These are phyloP conservation scores for Dendropsophus ebraccatus DNA, from an alignment of 2,113 vertebrate genomes.

Conservation along the genomic window DNA sequence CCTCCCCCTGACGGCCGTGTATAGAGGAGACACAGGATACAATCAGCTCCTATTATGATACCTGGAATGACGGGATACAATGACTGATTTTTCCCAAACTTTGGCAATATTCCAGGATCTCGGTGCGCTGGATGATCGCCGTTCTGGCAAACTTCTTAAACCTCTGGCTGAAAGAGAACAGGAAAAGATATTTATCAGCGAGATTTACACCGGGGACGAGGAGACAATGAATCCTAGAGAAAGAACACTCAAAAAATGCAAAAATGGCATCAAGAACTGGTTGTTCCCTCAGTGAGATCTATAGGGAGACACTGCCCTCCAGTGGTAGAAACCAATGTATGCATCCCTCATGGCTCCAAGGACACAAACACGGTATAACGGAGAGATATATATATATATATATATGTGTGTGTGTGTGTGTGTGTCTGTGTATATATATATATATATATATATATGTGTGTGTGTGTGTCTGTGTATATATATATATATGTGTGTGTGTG, in stretches of 20 bases:
- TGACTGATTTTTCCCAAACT: constrained; percentile 72
- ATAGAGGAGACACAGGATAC: not conserved
- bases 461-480: too few relatives aligned
- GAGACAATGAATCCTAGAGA: constrained; percentile 23
- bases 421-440: too few relatives aligned
- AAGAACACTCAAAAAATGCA: constrained; percentile 32
- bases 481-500: too few relatives aligned
- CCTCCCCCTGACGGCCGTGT: too few relatives aligned
- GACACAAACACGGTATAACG: too few relatives aligned
- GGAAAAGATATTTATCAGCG: constrained; percentile 34
- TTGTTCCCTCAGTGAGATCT: not conserved
- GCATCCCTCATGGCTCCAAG: not conserved
- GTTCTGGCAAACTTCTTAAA: constrained; percentile 81
- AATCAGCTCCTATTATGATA: constrained; percentile 61
- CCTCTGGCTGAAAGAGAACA: constrained; percentile 69
- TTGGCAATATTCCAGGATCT: constrained; percentile 87
- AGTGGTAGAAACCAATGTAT: constrained; percentile 4
- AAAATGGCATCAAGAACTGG: constrained; percentile 27
- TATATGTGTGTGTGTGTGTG: too few relatives aligned
- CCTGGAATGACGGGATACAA: constrained; percentile 86
- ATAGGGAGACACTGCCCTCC: constrained; percentile 49
- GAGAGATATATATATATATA: too few relatives aligned
- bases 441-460: too few relatives aligned
- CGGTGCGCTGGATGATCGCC: constrained; percentile 82
- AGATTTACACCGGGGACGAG: not conserved